Evolutionary conservation across 2,888 invertebrate species (phyloP).

Genomic region (Ypsolopha sequella): DNA sequence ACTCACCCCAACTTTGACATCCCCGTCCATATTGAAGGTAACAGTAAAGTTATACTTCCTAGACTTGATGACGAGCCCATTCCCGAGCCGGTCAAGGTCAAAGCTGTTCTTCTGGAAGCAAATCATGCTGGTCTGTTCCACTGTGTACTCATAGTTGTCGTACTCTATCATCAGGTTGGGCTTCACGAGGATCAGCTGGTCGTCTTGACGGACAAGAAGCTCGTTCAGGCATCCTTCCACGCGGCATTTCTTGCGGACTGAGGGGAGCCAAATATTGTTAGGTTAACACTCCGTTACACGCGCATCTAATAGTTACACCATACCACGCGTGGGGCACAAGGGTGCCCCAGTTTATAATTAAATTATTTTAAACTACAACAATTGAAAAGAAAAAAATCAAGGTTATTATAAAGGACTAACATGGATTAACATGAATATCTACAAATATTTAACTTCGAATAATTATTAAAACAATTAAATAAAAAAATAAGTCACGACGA

Average conservation of each 20-base stretch:
- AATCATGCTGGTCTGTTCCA: conserved; percentile 72
- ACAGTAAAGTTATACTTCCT: conserved; percentile 81
- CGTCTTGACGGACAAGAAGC: conserved; percentile 73
- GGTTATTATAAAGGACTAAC: too few species aligned
- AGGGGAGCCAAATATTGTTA: too few species aligned
- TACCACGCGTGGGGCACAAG: too few species aligned
- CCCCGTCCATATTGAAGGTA: conserved; percentile 76
- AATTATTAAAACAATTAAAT: too few species aligned
- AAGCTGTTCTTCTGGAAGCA: conserved; percentile 74
- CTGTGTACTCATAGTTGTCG: conserved; percentile 74
- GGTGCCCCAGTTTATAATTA: too few species aligned
- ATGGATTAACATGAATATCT: too few species aligned
- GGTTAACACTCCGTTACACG: too few species aligned
- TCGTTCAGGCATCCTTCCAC: conserved; percentile 71
- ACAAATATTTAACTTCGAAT: too few species aligned
- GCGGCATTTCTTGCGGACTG: conserved; percentile 77
- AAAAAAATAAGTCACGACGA: too few species aligned
- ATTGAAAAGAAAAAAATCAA: too few species aligned
- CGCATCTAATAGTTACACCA: too few species aligned
- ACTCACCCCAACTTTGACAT: conserved; percentile 78
- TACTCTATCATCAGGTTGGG: conserved; percentile 76
- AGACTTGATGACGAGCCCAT: conserved; percentile 77
- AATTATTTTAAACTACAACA: too few species aligned
- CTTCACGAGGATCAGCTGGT: conserved; percentile 70
- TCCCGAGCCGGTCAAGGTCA: conserved; percentile 76